Conservation (phyloP, 2,113 vertebrate species). For the Psilopsiagon aurifrons region DNA sequence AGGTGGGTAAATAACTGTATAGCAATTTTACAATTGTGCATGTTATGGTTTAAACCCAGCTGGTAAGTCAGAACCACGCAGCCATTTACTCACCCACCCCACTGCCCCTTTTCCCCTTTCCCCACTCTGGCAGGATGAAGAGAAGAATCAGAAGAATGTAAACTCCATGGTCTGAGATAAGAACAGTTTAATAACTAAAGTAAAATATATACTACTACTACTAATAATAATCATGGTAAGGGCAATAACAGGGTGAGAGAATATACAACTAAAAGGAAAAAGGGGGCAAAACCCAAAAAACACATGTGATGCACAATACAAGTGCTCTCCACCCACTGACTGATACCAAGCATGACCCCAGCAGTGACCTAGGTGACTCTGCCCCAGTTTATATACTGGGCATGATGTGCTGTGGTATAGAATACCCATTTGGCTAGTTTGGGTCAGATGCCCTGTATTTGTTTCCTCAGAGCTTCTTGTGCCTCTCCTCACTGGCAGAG, state of each 20-base stretch:
- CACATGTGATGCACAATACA: background rate
- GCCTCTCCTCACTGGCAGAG: background rate
- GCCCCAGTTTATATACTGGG: background rate
- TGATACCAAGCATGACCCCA: background rate
- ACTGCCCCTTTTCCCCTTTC: background rate
- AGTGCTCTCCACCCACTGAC: background rate
- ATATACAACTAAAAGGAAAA: background rate
- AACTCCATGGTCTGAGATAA: background rate
- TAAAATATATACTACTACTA: background rate
- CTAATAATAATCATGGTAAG: background rate
- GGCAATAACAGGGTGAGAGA: background rate
- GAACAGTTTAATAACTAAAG: background rate
- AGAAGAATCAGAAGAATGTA: background rate
- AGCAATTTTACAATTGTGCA: rapidly evolving
- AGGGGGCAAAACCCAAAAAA: background rate
- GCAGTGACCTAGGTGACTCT: background rate
- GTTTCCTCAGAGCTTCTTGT: background rate
- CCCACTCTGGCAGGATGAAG: background rate
- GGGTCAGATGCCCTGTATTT: background rate
- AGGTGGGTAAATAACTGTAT: background rate
- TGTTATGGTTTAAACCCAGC: background rate
- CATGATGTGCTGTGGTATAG: background rate
- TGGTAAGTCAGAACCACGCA: background rate
- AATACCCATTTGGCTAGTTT: background rate
- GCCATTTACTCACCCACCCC: background rate